Conservation (phyloP, 2,888 invertebrate species). For the Phengaris arion region DNA sequence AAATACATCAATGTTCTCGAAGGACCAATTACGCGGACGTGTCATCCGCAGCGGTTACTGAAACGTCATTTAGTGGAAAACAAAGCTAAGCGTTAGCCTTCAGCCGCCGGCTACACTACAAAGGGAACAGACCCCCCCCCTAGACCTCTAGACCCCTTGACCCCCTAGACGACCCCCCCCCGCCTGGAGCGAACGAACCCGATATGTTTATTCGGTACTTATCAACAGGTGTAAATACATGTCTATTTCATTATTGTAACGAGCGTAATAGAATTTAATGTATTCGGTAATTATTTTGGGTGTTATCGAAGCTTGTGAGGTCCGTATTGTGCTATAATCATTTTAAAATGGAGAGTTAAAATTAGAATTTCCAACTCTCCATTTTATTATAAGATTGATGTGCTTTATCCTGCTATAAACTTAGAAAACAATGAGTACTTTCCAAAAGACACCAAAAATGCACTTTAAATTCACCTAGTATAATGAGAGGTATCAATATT, state of each 20-base stretch:
- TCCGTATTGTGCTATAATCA: too few species aligned
- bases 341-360: too few species aligned
- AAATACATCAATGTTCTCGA: conserved; percentile 6
- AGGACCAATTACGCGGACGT: conserved; percentile 21
- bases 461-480: conserved; percentile 36
- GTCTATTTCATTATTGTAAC: conserved; percentile 4
- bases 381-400: background rate
- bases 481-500: conserved; percentile 53
- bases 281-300: too few species aligned
- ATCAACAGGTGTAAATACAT: conserved; percentile 49
- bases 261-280: background rate
- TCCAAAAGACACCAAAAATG: conserved; percentile 14
- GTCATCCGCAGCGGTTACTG: conserved; percentile 29
- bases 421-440: conserved; percentile 2
- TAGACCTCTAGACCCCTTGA: conserved; percentile 52
- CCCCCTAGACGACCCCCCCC: conserved; percentile 56
- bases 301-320: too few species aligned
- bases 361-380: background rate
- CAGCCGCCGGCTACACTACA: conserved; percentile 64
- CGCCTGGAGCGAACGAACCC: conserved; percentile 61
- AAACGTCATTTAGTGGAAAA: conserved; percentile 68
- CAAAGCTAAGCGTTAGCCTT: conserved; percentile 75
- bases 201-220: conserved; percentile 53
- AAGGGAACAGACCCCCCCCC: conserved; percentile 50
- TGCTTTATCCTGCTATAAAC: background rate